A percentile compares a stretch with the other conserved stretches of the same genome.
phyloP scores from a whole-genome alignment of 2,797 vertebrate genomes.

The Phaenicophaeus curvirostris region DNA sequence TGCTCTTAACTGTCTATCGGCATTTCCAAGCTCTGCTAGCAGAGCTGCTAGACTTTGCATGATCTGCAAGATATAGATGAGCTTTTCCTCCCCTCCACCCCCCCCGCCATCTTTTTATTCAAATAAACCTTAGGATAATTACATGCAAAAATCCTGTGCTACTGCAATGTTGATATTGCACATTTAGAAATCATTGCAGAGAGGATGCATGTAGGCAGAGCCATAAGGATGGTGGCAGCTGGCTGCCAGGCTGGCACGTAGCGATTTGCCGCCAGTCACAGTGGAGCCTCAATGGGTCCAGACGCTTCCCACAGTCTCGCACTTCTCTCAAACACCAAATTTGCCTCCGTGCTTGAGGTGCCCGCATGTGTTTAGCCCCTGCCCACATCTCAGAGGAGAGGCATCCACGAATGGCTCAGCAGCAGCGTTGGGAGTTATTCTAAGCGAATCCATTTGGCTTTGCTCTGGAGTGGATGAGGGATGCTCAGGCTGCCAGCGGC shows the following conservation, averaged over 20 bases:
- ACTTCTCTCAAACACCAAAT: constrained; percentile 4
- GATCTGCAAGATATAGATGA: constrained; percentile 4
- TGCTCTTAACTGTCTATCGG: constrained; percentile 39
- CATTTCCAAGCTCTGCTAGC: constrained; percentile 1
- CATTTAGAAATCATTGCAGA: constrained; percentile 31
- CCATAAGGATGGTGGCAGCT: constrained; percentile 65
- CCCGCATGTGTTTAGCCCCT: background rate
- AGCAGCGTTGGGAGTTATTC: background rate
- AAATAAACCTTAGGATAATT: constrained; percentile 54
- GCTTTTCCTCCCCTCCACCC: background rate
- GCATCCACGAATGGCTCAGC: rapidly evolving
- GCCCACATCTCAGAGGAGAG: background rate
- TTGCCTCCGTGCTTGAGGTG: background rate
- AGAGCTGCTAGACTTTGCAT: constrained; percentile 51
- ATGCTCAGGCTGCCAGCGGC: background rate
- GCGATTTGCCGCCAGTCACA: background rate
- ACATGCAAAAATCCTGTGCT: constrained; percentile 57
- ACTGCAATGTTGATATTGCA: constrained; percentile 64
- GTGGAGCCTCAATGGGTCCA: background rate
- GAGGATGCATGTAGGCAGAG: constrained; percentile 65
- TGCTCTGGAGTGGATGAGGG: background rate
- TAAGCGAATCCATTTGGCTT: background rate
- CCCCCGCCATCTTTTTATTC: constrained; percentile 25
- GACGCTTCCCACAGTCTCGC: constrained; percentile 66
- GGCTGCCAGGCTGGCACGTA: constrained; percentile 59